Evolutionary conservation across 1,140 invertebrate genomes (phyloP).

Genomic region (Camponotus vicinus): DNA sequence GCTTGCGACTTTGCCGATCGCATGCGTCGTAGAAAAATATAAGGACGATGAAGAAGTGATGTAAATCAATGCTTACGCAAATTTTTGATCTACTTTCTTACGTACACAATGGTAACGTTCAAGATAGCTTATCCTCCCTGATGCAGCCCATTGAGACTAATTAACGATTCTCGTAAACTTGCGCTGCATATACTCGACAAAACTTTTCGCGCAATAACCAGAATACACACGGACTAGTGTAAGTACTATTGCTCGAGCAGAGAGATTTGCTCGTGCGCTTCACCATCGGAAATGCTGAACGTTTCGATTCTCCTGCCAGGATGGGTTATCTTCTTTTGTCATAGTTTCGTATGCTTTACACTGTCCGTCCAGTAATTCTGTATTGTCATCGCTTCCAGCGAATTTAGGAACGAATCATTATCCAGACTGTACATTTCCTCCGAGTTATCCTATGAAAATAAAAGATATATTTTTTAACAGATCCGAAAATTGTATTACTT

Average conservation of each 20-base stretch:
- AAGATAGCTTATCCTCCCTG: conserved; percentile 18
- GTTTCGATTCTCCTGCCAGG: conserved; percentile 71
- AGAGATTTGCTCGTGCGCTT: conserved; percentile 73
- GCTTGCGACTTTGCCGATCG: conserved; percentile 38
- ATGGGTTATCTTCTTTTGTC: conserved; percentile 81
- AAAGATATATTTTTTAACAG: conserved; percentile 45
- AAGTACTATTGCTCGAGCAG: conserved; percentile 73
- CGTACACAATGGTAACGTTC: conserved; percentile 30
- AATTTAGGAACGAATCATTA: conserved; percentile 96
- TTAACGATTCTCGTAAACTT: conserved; percentile 11
- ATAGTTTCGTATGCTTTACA: conserved; percentile 96
- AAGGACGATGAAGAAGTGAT: conserved; percentile 57
- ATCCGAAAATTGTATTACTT: background rate
- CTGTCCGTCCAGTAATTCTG: conserved; percentile 97
- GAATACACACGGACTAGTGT: conserved; percentile 51
- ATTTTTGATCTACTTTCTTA: conserved; percentile 48
- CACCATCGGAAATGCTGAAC: conserved; percentile 72
- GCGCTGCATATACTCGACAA: background rate
- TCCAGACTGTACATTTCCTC: conserved; percentile 97
- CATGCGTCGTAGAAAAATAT: conserved; percentile 73
- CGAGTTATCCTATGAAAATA: conserved; percentile 91
- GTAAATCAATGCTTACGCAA: conserved; percentile 63
- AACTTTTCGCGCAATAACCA: conserved; percentile 21
- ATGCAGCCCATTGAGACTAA: conserved; percentile 7
- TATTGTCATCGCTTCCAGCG: conserved; percentile 96